Conservation (phyloP, 1,140 invertebrate genomes). For the Saccostrea glomerata region DNA sequence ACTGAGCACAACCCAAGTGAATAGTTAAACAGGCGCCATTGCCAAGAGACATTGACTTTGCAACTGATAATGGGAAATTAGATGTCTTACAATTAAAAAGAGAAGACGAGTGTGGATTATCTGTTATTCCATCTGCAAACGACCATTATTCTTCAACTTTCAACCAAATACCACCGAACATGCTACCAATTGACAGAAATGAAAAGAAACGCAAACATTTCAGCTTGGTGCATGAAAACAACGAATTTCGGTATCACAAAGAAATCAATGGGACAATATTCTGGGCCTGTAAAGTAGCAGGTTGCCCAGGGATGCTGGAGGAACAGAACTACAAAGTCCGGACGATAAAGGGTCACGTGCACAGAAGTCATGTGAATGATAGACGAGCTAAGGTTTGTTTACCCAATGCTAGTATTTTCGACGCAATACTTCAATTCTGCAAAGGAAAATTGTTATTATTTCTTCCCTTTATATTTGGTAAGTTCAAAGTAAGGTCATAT, state of each 20-base stretch:
- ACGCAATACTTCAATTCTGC: no score
- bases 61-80: background rate
- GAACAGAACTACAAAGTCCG: background rate
- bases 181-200: constrained; percentile 1
- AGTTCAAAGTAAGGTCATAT: no score
- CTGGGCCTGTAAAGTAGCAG: constrained; percentile 2
- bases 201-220: constrained; percentile 32
- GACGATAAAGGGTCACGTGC: background rate
- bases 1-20: background rate
- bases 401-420: no score
- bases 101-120: background rate
- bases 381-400: background rate
- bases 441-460: no score
- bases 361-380: background rate
- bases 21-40: background rate
- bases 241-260: background rate
- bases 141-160: background rate
- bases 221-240: background rate
- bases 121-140: background rate
- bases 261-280: background rate
- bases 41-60: background rate
- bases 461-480: no score
- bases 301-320: background rate
- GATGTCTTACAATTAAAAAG: background rate
- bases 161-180: background rate